A percentile compares a stretch with the other conserved stretches of the same genome.
These are phyloP conservation scores for Columbina picui DNA, from an alignment of 2,113 vertebrate genomes.

Conservation along the genomic window DNA sequence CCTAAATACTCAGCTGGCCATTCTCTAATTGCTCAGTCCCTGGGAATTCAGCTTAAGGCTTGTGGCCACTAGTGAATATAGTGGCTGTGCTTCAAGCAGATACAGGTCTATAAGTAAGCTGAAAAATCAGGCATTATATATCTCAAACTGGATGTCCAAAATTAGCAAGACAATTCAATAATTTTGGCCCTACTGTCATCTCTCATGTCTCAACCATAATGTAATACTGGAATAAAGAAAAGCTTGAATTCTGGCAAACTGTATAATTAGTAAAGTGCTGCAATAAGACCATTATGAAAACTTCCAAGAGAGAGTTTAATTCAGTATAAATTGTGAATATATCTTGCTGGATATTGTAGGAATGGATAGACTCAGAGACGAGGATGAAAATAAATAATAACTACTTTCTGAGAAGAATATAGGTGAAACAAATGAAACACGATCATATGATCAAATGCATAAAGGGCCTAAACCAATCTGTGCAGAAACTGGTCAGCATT, in stretches of 20 bases:
- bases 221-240: background rate
- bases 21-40: background rate
- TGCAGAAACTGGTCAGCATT: background rate
- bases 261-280: background rate
- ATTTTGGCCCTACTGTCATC: background rate
- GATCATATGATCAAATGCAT: background rate
- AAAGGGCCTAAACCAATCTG: background rate
- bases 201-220: background rate
- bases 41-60: background rate
- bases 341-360: background rate
- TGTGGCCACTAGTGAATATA: background rate
- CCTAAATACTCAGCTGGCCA: background rate
- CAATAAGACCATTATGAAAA: background rate
- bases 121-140: background rate
- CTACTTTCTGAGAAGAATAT: background rate
- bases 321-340: background rate
- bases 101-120: background rate
- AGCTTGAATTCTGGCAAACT: background rate
- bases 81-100: background rate
- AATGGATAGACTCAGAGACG: background rate
- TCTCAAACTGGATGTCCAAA: background rate
- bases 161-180: background rate
- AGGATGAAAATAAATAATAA: background rate
- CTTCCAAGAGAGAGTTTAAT: background rate
- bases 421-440: background rate